Evolutionary conservation across 2,113 vertebrate species (phyloP).

Genomic region (Hirundichthys speculiger): DNA sequence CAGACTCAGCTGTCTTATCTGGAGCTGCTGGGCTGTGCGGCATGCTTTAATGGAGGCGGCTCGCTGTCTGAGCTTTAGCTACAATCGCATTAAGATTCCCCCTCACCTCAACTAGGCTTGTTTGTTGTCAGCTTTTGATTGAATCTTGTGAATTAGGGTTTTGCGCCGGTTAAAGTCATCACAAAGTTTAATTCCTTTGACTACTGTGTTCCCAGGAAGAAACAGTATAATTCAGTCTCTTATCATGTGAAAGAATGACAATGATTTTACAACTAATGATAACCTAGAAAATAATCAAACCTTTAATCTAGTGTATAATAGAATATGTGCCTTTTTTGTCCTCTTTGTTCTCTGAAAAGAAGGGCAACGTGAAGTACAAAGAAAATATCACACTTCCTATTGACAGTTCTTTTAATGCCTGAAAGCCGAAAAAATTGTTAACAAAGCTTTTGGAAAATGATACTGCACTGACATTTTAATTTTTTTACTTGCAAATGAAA

Average conservation of each 20-base stretch:
- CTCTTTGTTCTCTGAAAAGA: slow-evolving; percentile 20
- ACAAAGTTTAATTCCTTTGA: slow-evolving; percentile 62
- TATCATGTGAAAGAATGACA: slow-evolving; percentile 37
- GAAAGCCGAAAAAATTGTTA: too few species aligned
- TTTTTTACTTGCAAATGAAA: too few species aligned
- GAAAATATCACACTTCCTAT: slow-evolving; percentile 12
- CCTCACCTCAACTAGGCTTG: slow-evolving; percentile 73
- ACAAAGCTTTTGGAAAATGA: too few species aligned
- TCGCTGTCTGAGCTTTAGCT: slow-evolving; percentile 82
- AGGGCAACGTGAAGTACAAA: slow-evolving; percentile 16
- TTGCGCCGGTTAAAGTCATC: slow-evolving; percentile 66
- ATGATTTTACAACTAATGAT: slow-evolving; percentile 36
- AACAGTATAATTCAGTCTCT: slow-evolving; percentile 57
- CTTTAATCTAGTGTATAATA: slow-evolving; percentile 31
- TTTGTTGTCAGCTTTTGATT: slow-evolving; percentile 76
- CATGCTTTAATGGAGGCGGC: slow-evolving; percentile 82
- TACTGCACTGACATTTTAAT: too few species aligned
- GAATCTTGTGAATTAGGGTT: slow-evolving; percentile 78
- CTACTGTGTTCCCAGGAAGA: slow-evolving; percentile 54
- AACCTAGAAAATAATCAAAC: slow-evolving; percentile 35
- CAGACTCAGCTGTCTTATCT: slow-evolving; percentile 84
- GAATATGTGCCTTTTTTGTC: slow-evolving; percentile 27
- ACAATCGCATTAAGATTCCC: slow-evolving; percentile 83
- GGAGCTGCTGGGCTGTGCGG: slow-evolving; percentile 78
- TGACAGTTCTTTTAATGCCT: too few species aligned